Evolutionary conservation across 2,113 vertebrate genomes (phyloP), one percentile per base, ranked within the genome.

Genomic region (Lethenteron reissneri): DNA sequence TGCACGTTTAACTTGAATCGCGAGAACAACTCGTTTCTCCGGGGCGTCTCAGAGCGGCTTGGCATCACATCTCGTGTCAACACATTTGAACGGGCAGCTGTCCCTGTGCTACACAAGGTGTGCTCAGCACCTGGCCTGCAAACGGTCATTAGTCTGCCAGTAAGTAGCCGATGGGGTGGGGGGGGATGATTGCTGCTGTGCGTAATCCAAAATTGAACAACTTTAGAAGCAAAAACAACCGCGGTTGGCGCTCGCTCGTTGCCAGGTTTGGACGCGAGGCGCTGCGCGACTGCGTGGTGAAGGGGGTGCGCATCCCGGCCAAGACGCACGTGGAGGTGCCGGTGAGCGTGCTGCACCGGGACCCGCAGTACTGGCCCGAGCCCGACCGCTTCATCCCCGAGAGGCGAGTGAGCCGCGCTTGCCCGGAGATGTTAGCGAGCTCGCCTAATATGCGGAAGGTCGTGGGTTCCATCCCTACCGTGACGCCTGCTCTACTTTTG

Each of bases 311-410:
- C 57, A 80, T 97, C 60, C 89, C 88, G 0, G 84, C 84, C 58
- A 90, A 88, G 2, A 69, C 82, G 0, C 80, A 83, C 3, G 56
- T 97, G 72, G 90, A 96, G 79, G 82, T 82, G 1, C 84, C 90
- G 1, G 84, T 84, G 25, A 86, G 85, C 1, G 84, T 85, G 74
- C 83, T 97, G 58, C 92, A 97, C 79, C 77, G 80, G 1, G 81
- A 95, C 76, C 85, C 91, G 0, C 80, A 86, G 25, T 74, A 86
- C 78, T 97, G 92, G 92, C 81, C 84, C 0, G 78, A 85, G 71
- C 91, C 91, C 0, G 83, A 94, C 74, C 83, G 77, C 74, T 96
- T 97, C 77, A 81, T 88, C 74, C 92, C 91, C 0, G 86, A 96
- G 75, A 89, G 94, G 92, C 92, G 75, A 0, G 74, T 72, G 15